A percentile compares a stretch with the other conserved stretches of the same genome.
Conservation (phyloP, 2,888 invertebrate species). For the Deilephila porcellus region DNA sequence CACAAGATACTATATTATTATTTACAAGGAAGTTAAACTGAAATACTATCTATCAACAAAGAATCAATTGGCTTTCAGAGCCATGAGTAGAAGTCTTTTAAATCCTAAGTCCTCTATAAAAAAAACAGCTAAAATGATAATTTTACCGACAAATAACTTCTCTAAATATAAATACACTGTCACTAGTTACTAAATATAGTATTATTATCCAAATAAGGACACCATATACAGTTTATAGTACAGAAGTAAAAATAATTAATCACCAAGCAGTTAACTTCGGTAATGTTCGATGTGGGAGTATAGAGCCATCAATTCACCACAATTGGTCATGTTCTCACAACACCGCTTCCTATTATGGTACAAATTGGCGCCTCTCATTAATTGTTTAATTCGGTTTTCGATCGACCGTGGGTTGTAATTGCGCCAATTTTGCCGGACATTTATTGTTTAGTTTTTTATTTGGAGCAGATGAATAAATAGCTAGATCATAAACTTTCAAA, state of each 20-base stretch:
- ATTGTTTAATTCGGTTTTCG: slow-evolving; percentile 59
- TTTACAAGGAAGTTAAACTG: too few species aligned
- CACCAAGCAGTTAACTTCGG: slow-evolving; percentile 40
- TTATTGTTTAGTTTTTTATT: slow-evolving; percentile 17
- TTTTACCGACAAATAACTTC: too few species aligned
- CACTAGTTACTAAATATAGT: neutral
- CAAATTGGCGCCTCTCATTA: slow-evolving; percentile 52
- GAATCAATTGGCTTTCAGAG: too few species aligned
- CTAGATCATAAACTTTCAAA: neutral
- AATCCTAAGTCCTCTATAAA: too few species aligned
- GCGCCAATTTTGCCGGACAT: slow-evolving; percentile 14
- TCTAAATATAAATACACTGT: too few species aligned
- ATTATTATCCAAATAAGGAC: neutral
- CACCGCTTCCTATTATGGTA: slow-evolving; percentile 58
- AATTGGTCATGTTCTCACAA: slow-evolving; percentile 49
- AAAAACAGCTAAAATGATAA: too few species aligned
- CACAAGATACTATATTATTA: too few species aligned
- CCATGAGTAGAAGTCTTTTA: too few species aligned
- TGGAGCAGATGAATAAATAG: neutral
- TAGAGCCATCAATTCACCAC: slow-evolving; percentile 50
- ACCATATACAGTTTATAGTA: neutral
- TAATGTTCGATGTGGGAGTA: slow-evolving; percentile 53
- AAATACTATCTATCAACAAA: too few species aligned
- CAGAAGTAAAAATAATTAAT: neutral
- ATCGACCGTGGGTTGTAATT: slow-evolving; percentile 33